Base-by-base conservation (phyloP, 2,888 invertebrate genomes). In the Arctia plantaginis region DNA sequence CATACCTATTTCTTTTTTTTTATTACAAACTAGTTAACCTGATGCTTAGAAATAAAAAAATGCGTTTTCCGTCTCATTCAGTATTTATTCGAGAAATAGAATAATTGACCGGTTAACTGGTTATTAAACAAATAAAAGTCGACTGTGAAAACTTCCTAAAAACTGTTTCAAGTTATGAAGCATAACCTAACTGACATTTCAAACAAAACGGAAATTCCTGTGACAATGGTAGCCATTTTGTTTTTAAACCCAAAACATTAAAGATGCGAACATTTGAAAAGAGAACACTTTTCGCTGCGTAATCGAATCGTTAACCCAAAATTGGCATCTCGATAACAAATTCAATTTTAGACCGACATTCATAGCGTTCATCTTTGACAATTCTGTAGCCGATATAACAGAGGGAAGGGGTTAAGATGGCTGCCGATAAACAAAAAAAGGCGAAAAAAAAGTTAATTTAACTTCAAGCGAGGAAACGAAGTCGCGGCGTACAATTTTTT, bases 251-350 rank as follows among this genome's bases (percentile, higher is more conserved):
- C 35, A 47, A 77, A 72, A 74, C 77, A 78, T 79, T 77, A 81
- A 72, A 82, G 78, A 66, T 74, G 78, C 75, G 71, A 77, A 79
- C 71, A 76, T 85, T 82, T 82, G 79, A 78, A 83, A 84, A 83
- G 80, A 78, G 77, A 82, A 79, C 74, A 81, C 76, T 85, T 83
- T 87, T 88, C 87, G 85, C 87, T 84, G 81, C 81, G 83, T 86
- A 89, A 89, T 90, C 91, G 88, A 89, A 90, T 86, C 88, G 87
- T 88, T 88, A 85, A 87, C 84, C 82, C 84, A 77, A 85, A 90
- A 90, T 90, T 92, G 90, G 88, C 90, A 95, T 95, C 94, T 87
- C 90, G 95, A 95, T 95, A 95, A 94, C 86, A 94, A 95, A 95
- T 95, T 95, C 94, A 94, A 95, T 95, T 94, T 94, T 91, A 87